Evolutionary conservation across 2,888 invertebrate genomes (phyloP).

Genomic region (Gibbula magus): DNA sequence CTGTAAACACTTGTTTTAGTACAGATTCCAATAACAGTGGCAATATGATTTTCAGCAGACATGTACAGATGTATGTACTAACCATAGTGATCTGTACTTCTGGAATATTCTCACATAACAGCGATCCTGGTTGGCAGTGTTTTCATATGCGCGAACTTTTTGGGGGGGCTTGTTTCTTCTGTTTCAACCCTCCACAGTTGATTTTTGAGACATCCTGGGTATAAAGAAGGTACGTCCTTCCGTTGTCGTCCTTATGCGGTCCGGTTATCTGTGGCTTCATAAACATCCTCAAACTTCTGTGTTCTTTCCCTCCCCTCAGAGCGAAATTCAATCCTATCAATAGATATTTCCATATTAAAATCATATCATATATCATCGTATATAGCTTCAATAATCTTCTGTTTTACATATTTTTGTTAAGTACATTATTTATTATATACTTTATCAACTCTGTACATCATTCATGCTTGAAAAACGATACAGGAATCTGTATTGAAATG

Average conservation of each 20-base stretch:
- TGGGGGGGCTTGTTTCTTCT: background rate
- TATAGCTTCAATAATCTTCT: too few species aligned
- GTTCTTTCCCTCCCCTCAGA: background rate
- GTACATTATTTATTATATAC: too few species aligned
- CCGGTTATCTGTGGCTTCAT: slow-evolving; percentile 9
- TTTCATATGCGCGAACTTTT: background rate
- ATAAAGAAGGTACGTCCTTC: background rate
- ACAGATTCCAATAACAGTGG: too few species aligned
- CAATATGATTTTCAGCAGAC: too few species aligned
- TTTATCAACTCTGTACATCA: too few species aligned
- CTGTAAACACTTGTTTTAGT: too few species aligned
- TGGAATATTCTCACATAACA: background rate
- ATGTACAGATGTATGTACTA: too few species aligned
- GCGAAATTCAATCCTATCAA: background rate
- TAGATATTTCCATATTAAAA: background rate
- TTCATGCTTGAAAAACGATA: too few species aligned
- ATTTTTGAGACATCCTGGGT: slow-evolving; percentile 2
- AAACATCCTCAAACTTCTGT: background rate
- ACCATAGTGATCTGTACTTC: background rate
- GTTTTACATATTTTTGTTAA: too few species aligned
- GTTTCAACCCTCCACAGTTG: background rate
- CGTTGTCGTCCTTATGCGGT: background rate
- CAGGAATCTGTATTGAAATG: too few species aligned
- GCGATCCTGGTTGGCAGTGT: background rate
- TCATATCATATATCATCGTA: too few species aligned